Evolutionary conservation across 1,140 invertebrate species (phyloP).

Genomic region (Polypedilum pembai): DNA sequence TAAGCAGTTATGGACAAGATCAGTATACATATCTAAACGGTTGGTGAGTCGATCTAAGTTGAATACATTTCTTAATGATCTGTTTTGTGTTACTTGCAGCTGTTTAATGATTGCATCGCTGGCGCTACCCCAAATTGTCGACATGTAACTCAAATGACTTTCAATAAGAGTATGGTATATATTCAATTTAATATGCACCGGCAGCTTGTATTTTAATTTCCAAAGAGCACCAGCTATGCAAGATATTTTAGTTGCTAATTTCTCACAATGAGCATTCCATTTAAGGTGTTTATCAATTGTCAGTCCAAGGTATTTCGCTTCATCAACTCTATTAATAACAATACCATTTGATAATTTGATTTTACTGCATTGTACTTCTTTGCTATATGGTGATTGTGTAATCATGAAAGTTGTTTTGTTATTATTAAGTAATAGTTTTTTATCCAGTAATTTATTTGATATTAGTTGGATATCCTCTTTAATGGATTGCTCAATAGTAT

Average conservation of each 20-base stretch:
- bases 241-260: neutral
- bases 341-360: neutral
- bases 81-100: neutral
- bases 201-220: neutral
- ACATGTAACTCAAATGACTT: neutral
- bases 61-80: neutral
- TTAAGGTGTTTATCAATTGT: neutral
- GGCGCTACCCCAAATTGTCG: neutral
- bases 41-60: neutral
- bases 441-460: neutral
- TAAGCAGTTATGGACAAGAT: neutral
- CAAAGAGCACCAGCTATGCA: neutral
- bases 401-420: neutral
- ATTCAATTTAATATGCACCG: neutral
- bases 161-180: neutral
- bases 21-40: neutral
- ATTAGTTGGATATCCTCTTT: neutral
- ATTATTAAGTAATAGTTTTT: neutral
- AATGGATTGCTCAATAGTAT: neutral
- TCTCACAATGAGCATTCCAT: neutral
- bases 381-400: neutral
- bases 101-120: neutral
- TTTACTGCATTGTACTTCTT: neutral
- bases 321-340: neutral
- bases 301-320: neutral